Percentiles rank a stretch among this genome's conserved stretches.
Conservation (phyloP, 2,888 invertebrate species). For the Druceiella hillmani region DNA sequence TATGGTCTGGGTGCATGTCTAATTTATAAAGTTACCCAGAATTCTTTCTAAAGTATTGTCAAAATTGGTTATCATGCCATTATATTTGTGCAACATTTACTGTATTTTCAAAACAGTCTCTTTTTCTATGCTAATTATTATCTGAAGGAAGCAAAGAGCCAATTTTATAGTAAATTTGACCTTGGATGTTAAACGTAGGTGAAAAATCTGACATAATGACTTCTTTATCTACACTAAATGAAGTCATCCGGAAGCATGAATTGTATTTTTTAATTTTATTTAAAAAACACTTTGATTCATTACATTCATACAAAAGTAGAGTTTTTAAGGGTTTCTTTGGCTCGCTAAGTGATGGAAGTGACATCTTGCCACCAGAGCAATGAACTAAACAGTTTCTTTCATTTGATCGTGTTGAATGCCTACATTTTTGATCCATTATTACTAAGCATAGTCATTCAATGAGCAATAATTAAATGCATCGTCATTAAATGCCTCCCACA, state of each 20-base stretch:
- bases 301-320: too few species aligned
- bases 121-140: conserved; percentile 16
- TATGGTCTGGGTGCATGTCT: conserved; percentile 27
- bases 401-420: too few species aligned
- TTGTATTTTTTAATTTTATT: conserved; percentile 20
- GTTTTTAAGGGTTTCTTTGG: too few species aligned
- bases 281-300: too few species aligned
- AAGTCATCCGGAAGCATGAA: conserved; percentile 25
- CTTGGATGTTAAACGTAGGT: conserved; percentile 26
- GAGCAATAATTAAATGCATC: too few species aligned
- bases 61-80: conserved; percentile 25
- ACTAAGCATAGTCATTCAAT: too few species aligned
- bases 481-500: too few species aligned
- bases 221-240: conserved; percentile 15
- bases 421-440: too few species aligned
- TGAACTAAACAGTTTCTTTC: too few species aligned
- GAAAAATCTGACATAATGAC: conserved; percentile 23
- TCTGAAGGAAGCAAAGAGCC: conserved; percentile 25
- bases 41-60: conserved; percentile 27
- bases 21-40: conserved; percentile 25
- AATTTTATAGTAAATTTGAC: conserved; percentile 27
- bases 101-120: conserved; percentile 26
- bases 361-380: too few species aligned
- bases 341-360: too few species aligned
- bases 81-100: conserved; percentile 25